Base-by-base conservation (phyloP, 2,888 invertebrate genomes). In the Megaustenia siamemsis region DNA sequence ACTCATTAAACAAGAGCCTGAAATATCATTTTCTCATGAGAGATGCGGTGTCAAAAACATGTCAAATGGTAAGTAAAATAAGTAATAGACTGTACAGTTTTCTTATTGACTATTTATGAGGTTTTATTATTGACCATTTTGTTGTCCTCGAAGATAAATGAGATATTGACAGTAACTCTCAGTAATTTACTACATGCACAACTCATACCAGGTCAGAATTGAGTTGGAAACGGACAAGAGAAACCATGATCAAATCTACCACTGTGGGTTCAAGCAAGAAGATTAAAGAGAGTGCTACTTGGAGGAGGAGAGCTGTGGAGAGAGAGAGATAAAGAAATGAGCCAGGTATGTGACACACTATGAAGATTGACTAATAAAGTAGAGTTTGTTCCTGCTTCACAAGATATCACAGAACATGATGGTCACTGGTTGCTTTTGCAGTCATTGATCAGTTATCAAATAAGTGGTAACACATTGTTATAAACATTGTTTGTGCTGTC, bases 41-140 rank as follows among this genome's bases (percentile, higher is more conserved):
- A 32, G 53, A 32, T 32, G 53, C 21, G 18, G 32, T 76, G 35
- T 53, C 8, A 35, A 21, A 21, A 35, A 76, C n/a, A 2, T 76
- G 56, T 32, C n/a, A 35, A 24, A 56, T 76, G 76, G 76, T 76
- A 60, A 45, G 60, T 66, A 43, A 53, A n/a, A n/a, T 32, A 63
- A 24, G 4, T 68, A 35, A 35, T 12, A 15, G 15, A 32, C 24
- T 60, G 6, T 24, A n/a, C 21, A 60, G n/a, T 24, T 24, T 6
- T 60, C 24, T 8, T 32, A 66, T 15, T 18, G 6, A 35, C 40
- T 24, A 56, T 21, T 49, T 43, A 38, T 68, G 10, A 38, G 18
- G 15, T 38, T 68, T 63, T 63, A 63, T 8, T 32, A 32, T 12
- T 32, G 32, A 63, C 28, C 12, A 10, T 32, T 5, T 8, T 2